phyloP scores from a whole-genome alignment of 64 coral and sea anemone genomes.

The Hydrozoanthus tunicans region DNA sequence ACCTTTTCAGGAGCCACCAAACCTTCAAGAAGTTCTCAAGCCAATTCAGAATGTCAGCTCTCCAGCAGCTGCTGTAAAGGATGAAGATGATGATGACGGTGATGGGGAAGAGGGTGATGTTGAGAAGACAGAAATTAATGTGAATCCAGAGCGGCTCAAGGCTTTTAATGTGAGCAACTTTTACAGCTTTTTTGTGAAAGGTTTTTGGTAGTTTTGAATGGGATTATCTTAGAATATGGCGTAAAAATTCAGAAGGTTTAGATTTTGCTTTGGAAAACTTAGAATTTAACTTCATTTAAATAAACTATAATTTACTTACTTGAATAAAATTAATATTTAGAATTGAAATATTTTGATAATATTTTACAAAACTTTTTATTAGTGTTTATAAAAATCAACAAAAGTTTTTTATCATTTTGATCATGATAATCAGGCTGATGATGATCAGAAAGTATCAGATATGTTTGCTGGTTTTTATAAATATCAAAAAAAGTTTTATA shows the following conservation, averaged over 20 bases:
- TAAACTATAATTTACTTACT: too few relatives aligned
- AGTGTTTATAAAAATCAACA: too few relatives aligned
- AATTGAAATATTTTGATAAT: too few relatives aligned
- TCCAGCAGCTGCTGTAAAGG: slow-evolving; percentile 62
- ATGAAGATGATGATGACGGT: slow-evolving; percentile 98
- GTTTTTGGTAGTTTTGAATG: background rate
- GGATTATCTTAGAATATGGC: background rate
- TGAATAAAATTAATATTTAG: too few relatives aligned
- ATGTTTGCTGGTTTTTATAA: too few relatives aligned
- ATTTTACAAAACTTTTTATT: too few relatives aligned
- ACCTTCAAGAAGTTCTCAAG: slow-evolving; percentile 81
- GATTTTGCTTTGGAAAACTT: too few relatives aligned
- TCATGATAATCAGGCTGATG: too few relatives aligned
- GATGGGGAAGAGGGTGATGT: slow-evolving; percentile 83
- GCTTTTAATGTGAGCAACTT: slow-evolving; percentile 91
- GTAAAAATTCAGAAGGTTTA: background rate
- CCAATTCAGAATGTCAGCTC: slow-evolving; percentile 60
- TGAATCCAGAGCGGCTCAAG: slow-evolving; percentile 95
- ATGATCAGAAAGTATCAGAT: too few relatives aligned
- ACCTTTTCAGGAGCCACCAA: slow-evolving; percentile 78
- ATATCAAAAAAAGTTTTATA: too few relatives aligned
- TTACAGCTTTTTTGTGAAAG: background rate
- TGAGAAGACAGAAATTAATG: slow-evolving; percentile 81
- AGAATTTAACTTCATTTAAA: too few relatives aligned
- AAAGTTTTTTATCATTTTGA: too few relatives aligned